phyloP scores from a whole-genome alignment of 2,113 vertebrate genomes.

The Neotoma lepida region DNA sequence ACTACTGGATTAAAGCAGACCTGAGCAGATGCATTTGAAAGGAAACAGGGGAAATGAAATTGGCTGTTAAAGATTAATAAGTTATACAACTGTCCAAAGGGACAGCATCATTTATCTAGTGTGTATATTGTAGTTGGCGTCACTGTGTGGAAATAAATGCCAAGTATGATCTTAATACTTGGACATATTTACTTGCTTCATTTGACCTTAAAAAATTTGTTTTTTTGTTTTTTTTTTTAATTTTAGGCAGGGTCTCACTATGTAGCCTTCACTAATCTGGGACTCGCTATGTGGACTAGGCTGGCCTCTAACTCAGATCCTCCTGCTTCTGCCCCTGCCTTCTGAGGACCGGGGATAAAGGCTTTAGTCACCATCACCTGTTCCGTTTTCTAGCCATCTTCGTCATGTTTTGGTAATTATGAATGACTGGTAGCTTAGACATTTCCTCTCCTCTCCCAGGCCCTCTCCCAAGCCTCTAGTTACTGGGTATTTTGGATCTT shows the following conservation, averaged over 20 bases:
- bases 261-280: not conserved
- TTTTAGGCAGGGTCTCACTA: not conserved
- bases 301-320: not conserved
- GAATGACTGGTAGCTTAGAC: slow-evolving; percentile 24
- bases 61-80: not conserved
- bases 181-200: not conserved
- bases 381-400: not conserved
- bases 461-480: not conserved
- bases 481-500: slow-evolving; percentile 17
- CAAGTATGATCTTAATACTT: slow-evolving; percentile 2
- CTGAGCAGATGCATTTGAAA: slow-evolving; percentile 41
- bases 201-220: no score
- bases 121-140: not conserved
- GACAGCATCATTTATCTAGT: not conserved
- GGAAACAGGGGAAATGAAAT: not conserved
- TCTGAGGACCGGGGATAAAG: not conserved
- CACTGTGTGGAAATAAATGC: not conserved
- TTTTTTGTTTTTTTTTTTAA: not conserved
- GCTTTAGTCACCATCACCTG: not conserved
- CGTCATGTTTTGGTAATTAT: not conserved
- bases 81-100: not conserved
- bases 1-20: not conserved
- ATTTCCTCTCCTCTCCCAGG: slow-evolving; percentile 2
- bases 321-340: no score
- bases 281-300: not conserved